Conservation (phyloP, 2,113 vertebrate species). For the Tylochromis polylepis region DNA sequence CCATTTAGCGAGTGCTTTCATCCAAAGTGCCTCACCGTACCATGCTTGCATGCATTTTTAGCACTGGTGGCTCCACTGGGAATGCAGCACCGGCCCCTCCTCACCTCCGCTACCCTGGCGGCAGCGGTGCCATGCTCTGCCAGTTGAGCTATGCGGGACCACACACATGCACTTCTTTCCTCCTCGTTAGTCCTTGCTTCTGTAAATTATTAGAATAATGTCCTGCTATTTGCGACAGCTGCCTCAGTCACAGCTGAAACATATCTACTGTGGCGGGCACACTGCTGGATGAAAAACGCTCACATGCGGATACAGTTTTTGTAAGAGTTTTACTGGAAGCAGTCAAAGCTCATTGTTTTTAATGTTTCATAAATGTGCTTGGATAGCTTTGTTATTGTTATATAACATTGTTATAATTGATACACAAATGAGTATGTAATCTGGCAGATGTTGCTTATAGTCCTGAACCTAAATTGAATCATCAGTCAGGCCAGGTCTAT, state of each 20-base stretch:
- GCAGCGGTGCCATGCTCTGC: conserved; percentile 23
- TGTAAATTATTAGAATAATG: conserved; percentile 9
- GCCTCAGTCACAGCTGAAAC: not conserved
- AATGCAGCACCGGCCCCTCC: not conserved
- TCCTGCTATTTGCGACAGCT: conserved; percentile 2
- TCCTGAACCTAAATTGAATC: not conserved
- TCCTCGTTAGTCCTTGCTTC: conserved; percentile 18
- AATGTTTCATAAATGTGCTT: not conserved
- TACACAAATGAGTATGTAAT: not conserved
- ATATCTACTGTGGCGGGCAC: not conserved
- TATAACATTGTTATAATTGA: not conserved
- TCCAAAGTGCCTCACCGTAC: conserved; percentile 20
- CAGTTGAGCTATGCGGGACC: conserved; percentile 27
- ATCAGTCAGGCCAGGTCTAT: not conserved
- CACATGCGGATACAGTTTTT: not conserved
- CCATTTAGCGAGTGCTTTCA: conserved; percentile 15
- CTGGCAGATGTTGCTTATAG: not conserved
- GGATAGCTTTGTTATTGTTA: not conserved
- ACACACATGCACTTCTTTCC: conserved; percentile 52
- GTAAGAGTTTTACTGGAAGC: not conserved
- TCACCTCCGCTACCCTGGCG: not conserved
- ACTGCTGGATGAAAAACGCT: not conserved
- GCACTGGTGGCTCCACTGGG: not conserved
- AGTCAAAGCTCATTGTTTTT: not conserved
- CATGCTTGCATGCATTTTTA: conserved; percentile 8